A percentile compares a stretch with the other conserved stretches of the same genome.
Evolutionary conservation across 2,113 vertebrate genomes (phyloP).

Genomic region (Rhinichthys klamathensis): DNA sequence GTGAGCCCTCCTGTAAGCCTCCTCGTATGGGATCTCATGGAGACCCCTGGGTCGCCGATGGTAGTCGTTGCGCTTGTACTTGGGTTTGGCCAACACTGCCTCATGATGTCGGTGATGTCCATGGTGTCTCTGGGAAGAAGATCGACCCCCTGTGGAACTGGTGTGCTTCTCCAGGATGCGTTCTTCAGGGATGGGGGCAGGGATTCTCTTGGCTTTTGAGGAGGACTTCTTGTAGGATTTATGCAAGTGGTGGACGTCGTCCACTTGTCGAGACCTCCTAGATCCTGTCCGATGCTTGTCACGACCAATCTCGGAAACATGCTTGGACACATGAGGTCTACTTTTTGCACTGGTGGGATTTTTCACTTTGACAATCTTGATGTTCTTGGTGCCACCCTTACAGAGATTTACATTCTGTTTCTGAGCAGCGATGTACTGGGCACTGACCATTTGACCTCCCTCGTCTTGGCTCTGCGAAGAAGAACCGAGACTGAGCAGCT

Average conservation of each 20-base stretch:
- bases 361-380: constrained; percentile 75
- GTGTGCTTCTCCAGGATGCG: constrained; percentile 67
- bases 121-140: constrained; percentile 56
- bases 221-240: constrained; percentile 76
- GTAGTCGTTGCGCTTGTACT: constrained; percentile 85
- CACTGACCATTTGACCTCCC: constrained; percentile 72
- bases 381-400: constrained; percentile 72
- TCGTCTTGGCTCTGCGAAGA: constrained; percentile 84
- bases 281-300: constrained; percentile 69
- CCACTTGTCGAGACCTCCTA: constrained; percentile 78
- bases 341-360: constrained; percentile 53
- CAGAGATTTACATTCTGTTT: constrained; percentile 72
- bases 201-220: constrained; percentile 71
- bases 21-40: constrained; percentile 79
- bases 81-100: constrained; percentile 84
- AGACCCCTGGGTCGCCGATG: constrained; percentile 77
- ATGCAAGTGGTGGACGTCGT: constrained; percentile 77
- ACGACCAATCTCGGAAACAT: constrained; percentile 63
- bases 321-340: constrained; percentile 53
- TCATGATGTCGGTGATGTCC: constrained; percentile 64
- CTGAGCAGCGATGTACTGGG: constrained; percentile 74
- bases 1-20: constrained; percentile 77
- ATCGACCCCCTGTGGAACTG: constrained; percentile 48
- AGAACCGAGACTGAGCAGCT: constrained; percentile 80
- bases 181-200: constrained; percentile 69